Conservation (phyloP, 2,113 vertebrate genomes). For the Sarotherodon lohbergeri region DNA sequence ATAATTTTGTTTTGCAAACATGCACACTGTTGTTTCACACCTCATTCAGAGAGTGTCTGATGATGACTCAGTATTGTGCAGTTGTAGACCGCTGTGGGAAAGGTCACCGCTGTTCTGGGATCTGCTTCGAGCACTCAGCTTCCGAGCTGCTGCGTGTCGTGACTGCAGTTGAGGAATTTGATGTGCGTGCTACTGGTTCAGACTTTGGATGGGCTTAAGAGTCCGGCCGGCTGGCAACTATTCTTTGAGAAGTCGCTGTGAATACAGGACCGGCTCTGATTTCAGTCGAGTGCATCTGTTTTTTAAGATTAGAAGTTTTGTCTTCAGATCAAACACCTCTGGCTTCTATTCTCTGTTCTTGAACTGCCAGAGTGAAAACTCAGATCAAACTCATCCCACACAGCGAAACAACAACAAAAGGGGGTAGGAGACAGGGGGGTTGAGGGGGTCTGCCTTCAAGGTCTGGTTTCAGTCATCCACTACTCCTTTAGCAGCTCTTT, state of each 20-base stretch:
- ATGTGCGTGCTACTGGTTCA: constrained; percentile 45
- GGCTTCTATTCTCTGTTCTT: background rate
- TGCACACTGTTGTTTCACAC: background rate
- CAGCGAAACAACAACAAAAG: background rate
- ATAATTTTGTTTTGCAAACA: constrained; percentile 14
- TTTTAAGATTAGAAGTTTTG: constrained; percentile 1
- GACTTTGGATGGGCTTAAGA: constrained; percentile 40
- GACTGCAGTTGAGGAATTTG: constrained; percentile 61
- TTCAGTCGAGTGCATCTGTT: background rate
- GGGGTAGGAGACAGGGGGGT: background rate
- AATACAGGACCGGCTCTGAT: background rate
- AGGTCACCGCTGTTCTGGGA: constrained; percentile 8
- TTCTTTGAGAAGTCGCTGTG: constrained; percentile 2
- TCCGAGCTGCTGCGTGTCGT: constrained; percentile 38
- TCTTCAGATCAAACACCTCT: constrained; percentile 29
- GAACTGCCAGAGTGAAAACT: background rate
- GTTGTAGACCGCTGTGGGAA: constrained; percentile 9
- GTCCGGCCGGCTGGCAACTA: constrained; percentile 11
- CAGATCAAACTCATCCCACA: background rate
- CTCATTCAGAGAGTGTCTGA: background rate
- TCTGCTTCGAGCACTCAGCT: background rate
- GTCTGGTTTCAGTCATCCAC: background rate
- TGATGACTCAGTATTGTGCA: constrained; percentile 11
- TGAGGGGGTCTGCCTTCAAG: background rate
- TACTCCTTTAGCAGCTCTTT: background rate